Conservation (phyloP, 2,113 vertebrate genomes). For the Solea solea region DNA sequence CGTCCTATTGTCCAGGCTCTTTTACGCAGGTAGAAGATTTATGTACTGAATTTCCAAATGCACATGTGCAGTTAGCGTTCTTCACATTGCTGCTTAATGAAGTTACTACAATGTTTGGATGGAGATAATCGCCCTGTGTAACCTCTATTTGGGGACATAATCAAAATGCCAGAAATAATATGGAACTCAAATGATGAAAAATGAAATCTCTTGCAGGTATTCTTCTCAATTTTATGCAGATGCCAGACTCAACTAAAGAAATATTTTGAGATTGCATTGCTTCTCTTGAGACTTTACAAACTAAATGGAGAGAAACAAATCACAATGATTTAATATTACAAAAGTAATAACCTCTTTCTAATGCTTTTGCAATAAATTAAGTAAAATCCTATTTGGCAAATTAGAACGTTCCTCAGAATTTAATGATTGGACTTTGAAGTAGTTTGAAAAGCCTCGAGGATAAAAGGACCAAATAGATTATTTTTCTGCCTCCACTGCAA, state of each 20-base stretch:
- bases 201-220: constrained; percentile 12
- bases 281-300: constrained; percentile 5
- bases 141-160: constrained; percentile 40
- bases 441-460: constrained; percentile 10
- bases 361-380: constrained; percentile 2
- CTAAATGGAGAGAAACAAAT: constrained; percentile 9
- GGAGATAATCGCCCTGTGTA: neutral
- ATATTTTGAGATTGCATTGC: neutral
- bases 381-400: constrained; percentile 7
- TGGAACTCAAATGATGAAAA: constrained; percentile 37
- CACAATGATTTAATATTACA: neutral
- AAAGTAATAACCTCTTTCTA: neutral
- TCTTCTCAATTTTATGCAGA: constrained; percentile 37
- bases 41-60: neutral
- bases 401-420: neutral
- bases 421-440: neutral
- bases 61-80: constrained; percentile 15
- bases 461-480: constrained; percentile 35
- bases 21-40: neutral
- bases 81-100: constrained; percentile 12
- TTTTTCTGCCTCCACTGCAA: constrained; percentile 43
- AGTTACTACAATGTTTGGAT: constrained; percentile 10
- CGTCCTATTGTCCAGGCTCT: no score
- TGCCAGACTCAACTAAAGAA: constrained; percentile 23
- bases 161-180: constrained; percentile 49